Conservation (phyloP, 92 coral and sea anemone species). For the Metridium senile region DNA sequence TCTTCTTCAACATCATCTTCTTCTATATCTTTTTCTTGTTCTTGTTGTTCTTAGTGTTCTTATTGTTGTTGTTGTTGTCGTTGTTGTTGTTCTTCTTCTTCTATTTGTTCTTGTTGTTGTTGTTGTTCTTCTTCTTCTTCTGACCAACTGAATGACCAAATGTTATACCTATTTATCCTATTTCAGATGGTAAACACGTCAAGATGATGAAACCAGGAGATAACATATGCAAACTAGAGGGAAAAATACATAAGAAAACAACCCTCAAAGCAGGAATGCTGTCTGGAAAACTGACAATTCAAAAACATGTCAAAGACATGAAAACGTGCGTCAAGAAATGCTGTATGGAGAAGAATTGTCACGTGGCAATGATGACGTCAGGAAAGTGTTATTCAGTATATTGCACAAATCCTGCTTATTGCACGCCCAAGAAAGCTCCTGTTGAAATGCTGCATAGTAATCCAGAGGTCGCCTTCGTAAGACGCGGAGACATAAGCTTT, state of each 20-base stretch:
- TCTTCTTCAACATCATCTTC: too few relatives aligned
- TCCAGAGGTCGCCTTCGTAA: conserved; percentile 88
- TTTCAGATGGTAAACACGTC: conserved; percentile 66
- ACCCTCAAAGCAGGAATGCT: conserved; percentile 93
- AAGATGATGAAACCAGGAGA: conserved; percentile 56
- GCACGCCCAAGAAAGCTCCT: conserved; percentile 86
- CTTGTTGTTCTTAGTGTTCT: too few relatives aligned
- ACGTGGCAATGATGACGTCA: conserved; percentile 96
- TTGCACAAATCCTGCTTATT: conserved; percentile 79
- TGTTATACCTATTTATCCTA: not conserved
- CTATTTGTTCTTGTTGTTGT: too few relatives aligned
- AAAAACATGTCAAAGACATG: conserved; percentile 70
- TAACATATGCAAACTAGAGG: conserved; percentile 76
- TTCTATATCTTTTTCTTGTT: too few relatives aligned
- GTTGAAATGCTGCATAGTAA: conserved; percentile 71
- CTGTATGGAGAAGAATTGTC: conserved; percentile 79
- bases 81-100: too few relatives aligned
- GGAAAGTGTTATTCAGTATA: conserved; percentile 86
- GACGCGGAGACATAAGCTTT: conserved; percentile 81
- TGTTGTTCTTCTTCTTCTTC: too few relatives aligned
- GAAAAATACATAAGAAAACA: conserved; percentile 82
- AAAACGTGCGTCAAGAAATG: conserved; percentile 85
- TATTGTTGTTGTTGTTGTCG: too few relatives aligned
- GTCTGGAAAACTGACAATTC: conserved; percentile 87
- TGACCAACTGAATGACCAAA: too few relatives aligned